These are phyloP conservation scores for Drosophila sechellia DNA, from an alignment of 1,140 invertebrate genomes.

Conservation along the genomic window DNA sequence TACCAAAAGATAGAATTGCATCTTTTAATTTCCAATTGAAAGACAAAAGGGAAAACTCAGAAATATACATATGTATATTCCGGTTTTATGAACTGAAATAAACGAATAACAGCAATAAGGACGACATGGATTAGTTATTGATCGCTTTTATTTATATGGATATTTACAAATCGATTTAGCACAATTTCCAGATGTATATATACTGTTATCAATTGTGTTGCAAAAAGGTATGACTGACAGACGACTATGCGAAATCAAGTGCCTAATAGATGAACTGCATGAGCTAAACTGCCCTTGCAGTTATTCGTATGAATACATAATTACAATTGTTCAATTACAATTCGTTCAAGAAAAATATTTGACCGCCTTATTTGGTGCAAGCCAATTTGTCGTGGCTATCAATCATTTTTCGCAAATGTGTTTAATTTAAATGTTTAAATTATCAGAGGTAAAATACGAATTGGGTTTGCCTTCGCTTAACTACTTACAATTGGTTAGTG, in stretches of 20 bases:
- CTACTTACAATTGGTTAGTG: slow-evolving; percentile 61
- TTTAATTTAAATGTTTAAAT: slow-evolving; percentile 59
- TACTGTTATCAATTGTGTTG: slow-evolving; percentile 27
- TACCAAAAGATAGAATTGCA: slow-evolving; percentile 17
- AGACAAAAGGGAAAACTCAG: neutral
- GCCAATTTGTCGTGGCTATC: slow-evolving; percentile 4
- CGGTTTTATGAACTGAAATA: neutral
- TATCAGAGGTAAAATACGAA: slow-evolving; percentile 67
- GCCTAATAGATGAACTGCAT: slow-evolving; percentile 37
- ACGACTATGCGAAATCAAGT: slow-evolving; percentile 45
- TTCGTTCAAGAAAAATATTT: slow-evolving; percentile 51
- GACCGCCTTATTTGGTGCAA: slow-evolving; percentile 22
- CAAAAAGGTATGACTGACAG: slow-evolving; percentile 61
- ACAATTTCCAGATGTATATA: slow-evolving; percentile 45
- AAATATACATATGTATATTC: too few relatives aligned
- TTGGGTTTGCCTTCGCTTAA: slow-evolving; percentile 39
- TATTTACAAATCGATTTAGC: slow-evolving; percentile 66
- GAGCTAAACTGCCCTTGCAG: slow-evolving; percentile 37
- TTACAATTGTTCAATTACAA: slow-evolving; percentile 64
- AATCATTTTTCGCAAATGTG: slow-evolving; percentile 13
- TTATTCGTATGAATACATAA: slow-evolving; percentile 72
- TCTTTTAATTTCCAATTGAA: neutral
- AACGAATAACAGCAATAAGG: neutral
- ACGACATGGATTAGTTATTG: slow-evolving; percentile 33
- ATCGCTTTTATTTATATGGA: slow-evolving; percentile 54